Evolutionary conservation across 2,888 invertebrate genomes (phyloP).

Genomic region (Choristoneura rosaceana): DNA sequence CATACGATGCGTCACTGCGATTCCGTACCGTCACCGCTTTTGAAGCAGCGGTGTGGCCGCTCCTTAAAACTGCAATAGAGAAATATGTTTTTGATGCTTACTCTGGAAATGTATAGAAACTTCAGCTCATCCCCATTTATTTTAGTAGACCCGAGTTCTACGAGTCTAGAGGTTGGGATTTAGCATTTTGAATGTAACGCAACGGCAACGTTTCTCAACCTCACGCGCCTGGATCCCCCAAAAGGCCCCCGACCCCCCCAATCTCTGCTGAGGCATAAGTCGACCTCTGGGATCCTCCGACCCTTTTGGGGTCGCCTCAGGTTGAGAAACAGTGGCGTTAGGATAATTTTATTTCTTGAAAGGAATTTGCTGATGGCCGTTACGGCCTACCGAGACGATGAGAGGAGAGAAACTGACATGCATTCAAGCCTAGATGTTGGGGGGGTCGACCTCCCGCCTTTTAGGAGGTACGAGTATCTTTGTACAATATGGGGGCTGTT

Average conservation of each 20-base stretch:
- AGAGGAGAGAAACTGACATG: slow-evolving; percentile 22
- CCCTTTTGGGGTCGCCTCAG: slow-evolving; percentile 33
- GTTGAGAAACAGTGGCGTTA: slow-evolving; percentile 35
- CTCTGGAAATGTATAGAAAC: neutral
- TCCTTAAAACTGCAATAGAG: neutral
- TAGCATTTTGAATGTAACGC: slow-evolving; percentile 2
- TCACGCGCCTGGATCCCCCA: slow-evolving; percentile 13
- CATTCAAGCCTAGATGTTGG: slow-evolving; percentile 37
- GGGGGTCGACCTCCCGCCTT: slow-evolving; percentile 31
- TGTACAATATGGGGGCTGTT: slow-evolving; percentile 9
- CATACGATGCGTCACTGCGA: too few species aligned
- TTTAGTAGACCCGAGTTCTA: neutral
- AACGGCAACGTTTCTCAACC: slow-evolving; percentile 36
- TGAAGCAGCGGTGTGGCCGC: too few species aligned
- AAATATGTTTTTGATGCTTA: neutral
- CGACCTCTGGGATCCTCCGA: slow-evolving; percentile 1
- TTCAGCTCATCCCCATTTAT: neutral
- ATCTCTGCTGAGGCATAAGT: slow-evolving; percentile 11
- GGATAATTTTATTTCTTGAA: slow-evolving; percentile 30
- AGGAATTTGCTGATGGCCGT: slow-evolving; percentile 38
- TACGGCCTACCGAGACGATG: slow-evolving; percentile 34
- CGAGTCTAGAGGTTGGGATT: slow-evolving; percentile 6
- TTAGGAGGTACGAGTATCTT: slow-evolving; percentile 35
- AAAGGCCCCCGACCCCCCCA: slow-evolving; percentile 28
- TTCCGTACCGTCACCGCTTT: too few species aligned